These are phyloP conservation scores for Nipponacmea schrenckii DNA, from an alignment of 2,888 invertebrate species.

Conservation along the genomic window DNA sequence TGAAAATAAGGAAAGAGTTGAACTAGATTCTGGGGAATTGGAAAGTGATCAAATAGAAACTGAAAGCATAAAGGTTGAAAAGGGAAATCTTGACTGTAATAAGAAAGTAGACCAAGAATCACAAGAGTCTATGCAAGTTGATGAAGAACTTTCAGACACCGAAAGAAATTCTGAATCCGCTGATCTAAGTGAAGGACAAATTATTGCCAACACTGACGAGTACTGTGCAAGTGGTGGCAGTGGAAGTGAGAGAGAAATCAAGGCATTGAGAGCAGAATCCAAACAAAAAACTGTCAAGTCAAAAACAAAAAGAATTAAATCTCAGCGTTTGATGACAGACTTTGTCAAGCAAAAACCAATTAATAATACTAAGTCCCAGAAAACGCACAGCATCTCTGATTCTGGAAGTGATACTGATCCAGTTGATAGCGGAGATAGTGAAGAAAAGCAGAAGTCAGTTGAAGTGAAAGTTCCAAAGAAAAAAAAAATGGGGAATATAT, in stretches of 20 bases:
- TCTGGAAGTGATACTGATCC: not conserved
- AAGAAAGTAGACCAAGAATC: not conserved
- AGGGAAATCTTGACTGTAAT: not conserved
- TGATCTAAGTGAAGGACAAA: not conserved
- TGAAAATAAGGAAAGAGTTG: too few species aligned
- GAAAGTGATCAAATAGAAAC: not conserved
- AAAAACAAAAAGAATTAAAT: not conserved
- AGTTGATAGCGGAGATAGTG: not conserved
- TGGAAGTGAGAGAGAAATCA: conserved; percentile 15
- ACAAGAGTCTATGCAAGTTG: conserved; percentile 5
- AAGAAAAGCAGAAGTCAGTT: not conserved
- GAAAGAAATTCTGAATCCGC: not conserved
- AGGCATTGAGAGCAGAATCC: not conserved
- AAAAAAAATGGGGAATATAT: not conserved
- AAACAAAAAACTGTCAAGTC: not conserved
- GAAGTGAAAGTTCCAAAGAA: not conserved
- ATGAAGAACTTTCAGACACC: not conserved
- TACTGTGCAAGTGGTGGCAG: not conserved
- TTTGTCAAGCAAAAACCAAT: not conserved
- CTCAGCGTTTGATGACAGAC: not conserved
- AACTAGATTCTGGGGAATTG: not conserved
- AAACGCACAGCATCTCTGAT: not conserved
- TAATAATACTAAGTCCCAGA: not conserved
- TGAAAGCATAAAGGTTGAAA: not conserved
- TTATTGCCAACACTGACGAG: not conserved